These are phyloP conservation scores for Helicolenus hilgendorfi DNA, from an alignment of 2,797 vertebrate species.

Conservation along the genomic window DNA sequence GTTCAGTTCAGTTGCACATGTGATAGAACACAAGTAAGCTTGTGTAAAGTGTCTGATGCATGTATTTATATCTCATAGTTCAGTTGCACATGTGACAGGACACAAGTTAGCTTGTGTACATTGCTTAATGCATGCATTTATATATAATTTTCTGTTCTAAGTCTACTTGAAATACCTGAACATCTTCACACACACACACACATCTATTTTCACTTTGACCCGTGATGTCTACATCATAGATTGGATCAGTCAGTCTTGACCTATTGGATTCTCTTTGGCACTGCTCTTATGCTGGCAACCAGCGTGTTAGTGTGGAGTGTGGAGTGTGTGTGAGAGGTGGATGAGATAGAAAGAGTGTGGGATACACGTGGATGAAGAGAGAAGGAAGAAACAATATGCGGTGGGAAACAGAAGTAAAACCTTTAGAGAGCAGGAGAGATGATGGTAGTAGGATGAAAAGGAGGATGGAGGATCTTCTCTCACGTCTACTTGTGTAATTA, in stretches of 20 bases:
- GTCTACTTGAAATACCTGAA: background rate
- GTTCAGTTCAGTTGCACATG: background rate
- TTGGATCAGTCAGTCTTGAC: background rate
- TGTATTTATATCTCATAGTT: background rate
- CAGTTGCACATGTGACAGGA: background rate
- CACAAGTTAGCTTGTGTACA: background rate
- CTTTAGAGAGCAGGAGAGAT: background rate
- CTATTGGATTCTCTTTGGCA: background rate
- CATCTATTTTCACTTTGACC: background rate
- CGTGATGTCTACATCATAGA: background rate
- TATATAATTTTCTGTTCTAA: background rate
- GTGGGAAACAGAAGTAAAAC: background rate
- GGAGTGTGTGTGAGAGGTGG: background rate
- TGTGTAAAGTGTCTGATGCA: background rate
- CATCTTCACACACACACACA: background rate
- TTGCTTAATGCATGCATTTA: background rate
- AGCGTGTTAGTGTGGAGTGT: constrained; percentile 8
- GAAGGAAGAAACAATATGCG: background rate
- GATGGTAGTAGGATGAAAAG: background rate
- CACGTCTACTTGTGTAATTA: constrained; percentile 31
- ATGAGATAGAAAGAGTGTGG: background rate
- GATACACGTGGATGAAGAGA: background rate
- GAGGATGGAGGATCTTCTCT: background rate
- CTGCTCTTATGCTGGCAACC: background rate
- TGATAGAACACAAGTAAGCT: background rate